Base-by-base conservation (phyloP, 2,113 vertebrate species). In the Apteryx mantelli region DNA sequence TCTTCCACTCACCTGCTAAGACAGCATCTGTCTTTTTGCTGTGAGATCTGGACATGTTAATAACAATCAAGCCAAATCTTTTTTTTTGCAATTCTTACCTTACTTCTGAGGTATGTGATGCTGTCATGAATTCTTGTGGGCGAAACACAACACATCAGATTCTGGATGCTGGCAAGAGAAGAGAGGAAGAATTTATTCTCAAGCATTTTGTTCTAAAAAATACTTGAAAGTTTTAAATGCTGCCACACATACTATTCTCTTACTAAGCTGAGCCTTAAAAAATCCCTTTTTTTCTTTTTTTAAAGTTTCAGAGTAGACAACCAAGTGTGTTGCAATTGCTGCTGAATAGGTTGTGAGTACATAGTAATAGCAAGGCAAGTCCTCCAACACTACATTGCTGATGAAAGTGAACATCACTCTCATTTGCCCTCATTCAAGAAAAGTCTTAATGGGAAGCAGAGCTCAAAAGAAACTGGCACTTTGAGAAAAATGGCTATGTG, bases 391-490 rank as follows among this genome's bases (percentile, higher is more conserved):
- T 38, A 79, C 85, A 70, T 9, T 5, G 63, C 75, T 96, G 95
- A 97, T 97, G 96, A 86, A 95, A 93, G 91, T 81, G 94, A 93
- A 89, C 95, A 97, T 95, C 94, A 90, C 42, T 86, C 89, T 95
- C 94, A 95, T 97, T 96, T 97, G 82, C 93, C 91, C 95, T 94
- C 91, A 95, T 97, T 97, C 95, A 95, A 86, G 55, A 68, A 69
- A 92, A 95, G 79, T 94, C 91, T 95, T 95, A 97, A 95, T 93
- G 97, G 93, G 82, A 95, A 95, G 91, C 24, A 32, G 60, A 97
- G 78, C 82, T 94, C 28, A 44, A 88, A 97, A 93, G 91, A 95
- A 95, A 97, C 91, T 96, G 94, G 68, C 95, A 95, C 94, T 97
- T 94, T 88, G 89, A 86, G 94, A 91, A 95, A 95, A 96, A 95